Percentiles rank a stretch among this genome's conserved stretches.
These are phyloP conservation scores for Melanotaenia trifasciata DNA, from an alignment of 2,797 vertebrate species.

Conservation along the genomic window DNA sequence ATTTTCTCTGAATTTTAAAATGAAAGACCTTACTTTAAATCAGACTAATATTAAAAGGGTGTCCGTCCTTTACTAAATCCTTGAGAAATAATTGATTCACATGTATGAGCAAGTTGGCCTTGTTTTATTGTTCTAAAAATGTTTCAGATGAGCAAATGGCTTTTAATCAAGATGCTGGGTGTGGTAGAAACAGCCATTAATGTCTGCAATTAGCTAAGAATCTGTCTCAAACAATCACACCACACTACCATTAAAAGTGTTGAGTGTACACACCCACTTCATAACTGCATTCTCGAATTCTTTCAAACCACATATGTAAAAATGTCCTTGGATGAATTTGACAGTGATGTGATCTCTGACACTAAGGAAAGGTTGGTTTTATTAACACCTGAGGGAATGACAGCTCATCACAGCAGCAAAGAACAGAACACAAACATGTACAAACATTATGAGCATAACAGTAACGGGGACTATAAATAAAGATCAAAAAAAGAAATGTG, in stretches of 20 bases:
- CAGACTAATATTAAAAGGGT: neutral
- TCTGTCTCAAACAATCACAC: neutral
- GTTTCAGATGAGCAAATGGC: neutral
- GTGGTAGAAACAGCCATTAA: neutral
- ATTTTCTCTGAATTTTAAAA: neutral
- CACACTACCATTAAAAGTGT: neutral
- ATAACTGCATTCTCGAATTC: neutral
- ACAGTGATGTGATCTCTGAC: constrained; percentile 3
- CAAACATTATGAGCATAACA: neutral
- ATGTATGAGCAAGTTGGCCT: neutral
- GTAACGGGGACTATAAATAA: neutral
- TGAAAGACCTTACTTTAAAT: neutral
- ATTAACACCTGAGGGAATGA: constrained; percentile 17
- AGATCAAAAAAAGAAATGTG: constrained; percentile 13
- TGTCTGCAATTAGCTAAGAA: neutral
- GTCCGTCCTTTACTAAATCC: neutral
- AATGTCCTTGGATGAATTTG: neutral
- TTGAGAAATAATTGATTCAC: neutral
- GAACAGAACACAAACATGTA: constrained; percentile 6
- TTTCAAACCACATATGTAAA: constrained; percentile 12
- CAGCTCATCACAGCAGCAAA: constrained; percentile 3
- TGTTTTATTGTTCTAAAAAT: neutral
- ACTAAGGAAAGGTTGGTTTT: neutral
- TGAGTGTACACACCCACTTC: neutral
- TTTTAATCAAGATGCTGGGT: constrained; percentile 7